Conservation (phyloP, 2,113 vertebrate species). For the Vidua macroura region DNA sequence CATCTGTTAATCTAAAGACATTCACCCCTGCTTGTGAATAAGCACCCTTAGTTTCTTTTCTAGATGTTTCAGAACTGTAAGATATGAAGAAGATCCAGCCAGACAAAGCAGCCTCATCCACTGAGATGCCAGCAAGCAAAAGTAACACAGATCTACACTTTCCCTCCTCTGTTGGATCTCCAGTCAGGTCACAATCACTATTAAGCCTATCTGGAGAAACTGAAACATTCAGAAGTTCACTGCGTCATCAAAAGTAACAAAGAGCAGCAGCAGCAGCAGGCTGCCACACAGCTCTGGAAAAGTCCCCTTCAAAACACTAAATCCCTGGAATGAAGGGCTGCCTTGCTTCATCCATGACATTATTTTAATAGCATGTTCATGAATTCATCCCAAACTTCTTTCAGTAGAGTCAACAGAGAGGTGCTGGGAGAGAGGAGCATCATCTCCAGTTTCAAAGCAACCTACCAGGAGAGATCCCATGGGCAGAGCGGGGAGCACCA, state of each 20-base stretch:
- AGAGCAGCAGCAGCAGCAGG: not conserved
- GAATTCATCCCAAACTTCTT: not conserved
- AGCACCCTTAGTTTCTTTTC: not conserved
- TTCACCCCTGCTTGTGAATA: not conserved
- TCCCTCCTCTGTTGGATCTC: not conserved
- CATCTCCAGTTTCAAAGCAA: not conserved
- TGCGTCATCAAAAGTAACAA: slow-evolving; percentile 5
- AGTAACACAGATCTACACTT: not conserved
- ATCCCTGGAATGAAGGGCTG: not conserved
- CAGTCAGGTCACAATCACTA: not conserved
- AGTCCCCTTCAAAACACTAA: not conserved
- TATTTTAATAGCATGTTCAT: not conserved
- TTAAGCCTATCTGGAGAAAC: not conserved
- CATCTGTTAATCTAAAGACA: not conserved
- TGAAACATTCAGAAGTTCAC: not conserved
- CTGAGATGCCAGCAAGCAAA: not conserved
- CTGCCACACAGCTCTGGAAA: not conserved
- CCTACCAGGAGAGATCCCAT: not conserved
- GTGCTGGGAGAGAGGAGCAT: not conserved
- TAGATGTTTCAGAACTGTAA: not conserved
- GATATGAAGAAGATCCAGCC: not conserved
- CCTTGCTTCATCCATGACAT: not conserved
- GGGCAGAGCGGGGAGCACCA: not conserved
- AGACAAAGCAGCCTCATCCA: not conserved
- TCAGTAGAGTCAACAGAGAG: not conserved